A percentile compares a stretch with the other conserved stretches of the same genome.
Evolutionary conservation across 2,888 invertebrate species (phyloP).

Genomic region (Thalpophila matura): DNA sequence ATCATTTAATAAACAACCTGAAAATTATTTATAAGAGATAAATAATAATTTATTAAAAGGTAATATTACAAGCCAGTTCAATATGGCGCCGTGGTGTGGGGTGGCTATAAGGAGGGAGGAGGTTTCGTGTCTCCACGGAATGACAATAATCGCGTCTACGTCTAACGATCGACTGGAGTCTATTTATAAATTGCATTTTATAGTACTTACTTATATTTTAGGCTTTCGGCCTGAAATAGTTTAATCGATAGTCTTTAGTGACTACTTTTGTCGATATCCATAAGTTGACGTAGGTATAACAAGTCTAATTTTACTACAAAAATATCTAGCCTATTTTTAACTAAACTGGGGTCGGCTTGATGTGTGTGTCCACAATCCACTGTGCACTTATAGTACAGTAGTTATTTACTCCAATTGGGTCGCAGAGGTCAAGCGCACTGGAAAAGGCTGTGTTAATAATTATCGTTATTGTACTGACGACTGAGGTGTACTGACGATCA

Average conservation of each 20-base stretch:
- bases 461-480: too few relatives aligned
- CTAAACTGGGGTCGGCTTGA: background rate
- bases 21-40: too few relatives aligned
- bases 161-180: slow-evolving; percentile 52
- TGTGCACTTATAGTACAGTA: background rate
- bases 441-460: background rate
- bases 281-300: background rate
- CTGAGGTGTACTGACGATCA: too few relatives aligned
- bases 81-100: slow-evolving; percentile 9
- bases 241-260: background rate
- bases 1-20: too few relatives aligned
- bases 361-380: background rate
- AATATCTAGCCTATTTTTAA: background rate
- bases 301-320: background rate
- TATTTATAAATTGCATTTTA: slow-evolving; percentile 54
- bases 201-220: background rate
- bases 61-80: slow-evolving; percentile 1
- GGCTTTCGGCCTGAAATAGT: background rate
- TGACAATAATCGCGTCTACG: slow-evolving; percentile 57
- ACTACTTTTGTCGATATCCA: background rate
- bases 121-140: slow-evolving; percentile 44
- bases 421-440: background rate
- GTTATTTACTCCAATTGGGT: background rate
- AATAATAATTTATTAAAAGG: background rate
- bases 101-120: slow-evolving; percentile 43